Percentiles rank a stretch among this genome's conserved stretches.
phyloP scores from a whole-genome alignment of 2,797 vertebrate genomes.

The Menidia menidia region DNA sequence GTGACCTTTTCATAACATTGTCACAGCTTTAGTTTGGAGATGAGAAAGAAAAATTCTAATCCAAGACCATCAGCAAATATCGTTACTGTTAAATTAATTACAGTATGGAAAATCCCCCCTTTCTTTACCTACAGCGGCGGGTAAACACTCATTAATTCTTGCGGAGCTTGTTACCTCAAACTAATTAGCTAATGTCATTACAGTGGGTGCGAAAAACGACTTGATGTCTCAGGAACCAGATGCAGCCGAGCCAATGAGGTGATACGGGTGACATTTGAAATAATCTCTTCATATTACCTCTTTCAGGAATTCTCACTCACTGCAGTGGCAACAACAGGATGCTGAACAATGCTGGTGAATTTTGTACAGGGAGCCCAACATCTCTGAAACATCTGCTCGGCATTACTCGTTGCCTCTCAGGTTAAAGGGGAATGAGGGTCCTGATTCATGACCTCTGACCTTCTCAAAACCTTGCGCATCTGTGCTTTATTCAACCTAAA shows the following conservation, averaged over 20 bases:
- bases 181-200: conserved; percentile 2
- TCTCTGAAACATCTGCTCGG: too few relatives aligned
- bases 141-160: conserved; percentile 10
- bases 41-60: neutral
- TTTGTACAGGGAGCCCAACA: too few relatives aligned
- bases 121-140: neutral
- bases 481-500: too few relatives aligned
- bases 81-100: neutral
- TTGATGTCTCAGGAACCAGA: conserved; percentile 4
- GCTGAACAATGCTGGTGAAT: too few relatives aligned
- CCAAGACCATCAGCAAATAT: neutral
- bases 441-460: too few relatives aligned
- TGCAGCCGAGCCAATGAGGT: neutral
- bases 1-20: neutral
- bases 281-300: neutral
- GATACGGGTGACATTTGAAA: conserved; percentile 9
- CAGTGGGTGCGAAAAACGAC: neutral
- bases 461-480: too few relatives aligned
- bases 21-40: neutral
- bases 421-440: too few relatives aligned
- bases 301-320: too few relatives aligned
- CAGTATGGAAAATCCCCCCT: neutral
- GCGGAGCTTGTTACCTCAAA: neutral
- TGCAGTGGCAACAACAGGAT: too few relatives aligned
- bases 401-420: too few relatives aligned